Evolutionary conservation across 2,797 vertebrate genomes (phyloP).

Genomic region (Sebastes paucispinis): DNA sequence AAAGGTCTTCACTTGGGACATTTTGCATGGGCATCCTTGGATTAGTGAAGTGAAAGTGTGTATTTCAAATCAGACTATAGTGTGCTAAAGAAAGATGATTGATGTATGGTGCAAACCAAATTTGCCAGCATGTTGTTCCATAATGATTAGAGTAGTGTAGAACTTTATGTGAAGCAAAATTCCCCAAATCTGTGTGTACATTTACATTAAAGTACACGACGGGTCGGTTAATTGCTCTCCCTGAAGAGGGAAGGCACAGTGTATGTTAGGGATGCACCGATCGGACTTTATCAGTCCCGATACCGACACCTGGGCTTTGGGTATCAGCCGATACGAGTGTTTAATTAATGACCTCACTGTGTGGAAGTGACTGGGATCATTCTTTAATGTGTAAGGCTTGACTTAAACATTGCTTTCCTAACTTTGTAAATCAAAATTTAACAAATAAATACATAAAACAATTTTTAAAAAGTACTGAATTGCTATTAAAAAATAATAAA

Average conservation of each 20-base stretch:
- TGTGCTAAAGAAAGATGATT: not conserved
- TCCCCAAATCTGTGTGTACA: not conserved
- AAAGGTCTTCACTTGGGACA: not conserved
- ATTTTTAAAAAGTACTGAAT: no score
- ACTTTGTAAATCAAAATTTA: no score
- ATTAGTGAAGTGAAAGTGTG: not conserved
- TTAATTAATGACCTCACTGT: no score
- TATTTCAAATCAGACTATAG: not conserved
- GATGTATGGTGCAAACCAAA: not conserved
- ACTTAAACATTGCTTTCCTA: no score
- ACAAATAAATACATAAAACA: no score
- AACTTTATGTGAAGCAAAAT: not conserved
- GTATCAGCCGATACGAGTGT: no score
- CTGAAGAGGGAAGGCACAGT: not conserved
- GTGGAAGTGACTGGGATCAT: no score
- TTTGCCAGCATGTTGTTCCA: not conserved
- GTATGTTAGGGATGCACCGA: no score
- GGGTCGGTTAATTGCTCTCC: not conserved
- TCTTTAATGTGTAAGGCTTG: no score
- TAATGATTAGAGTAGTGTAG: not conserved
- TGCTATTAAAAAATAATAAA: no score
- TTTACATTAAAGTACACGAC: not conserved
- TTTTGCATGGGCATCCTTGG: not conserved
- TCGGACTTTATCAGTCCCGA: no score
- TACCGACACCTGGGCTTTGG: no score